Conservation (phyloP, 2,888 invertebrate genomes). For the Hirtodrosophila duncani region DNA sequence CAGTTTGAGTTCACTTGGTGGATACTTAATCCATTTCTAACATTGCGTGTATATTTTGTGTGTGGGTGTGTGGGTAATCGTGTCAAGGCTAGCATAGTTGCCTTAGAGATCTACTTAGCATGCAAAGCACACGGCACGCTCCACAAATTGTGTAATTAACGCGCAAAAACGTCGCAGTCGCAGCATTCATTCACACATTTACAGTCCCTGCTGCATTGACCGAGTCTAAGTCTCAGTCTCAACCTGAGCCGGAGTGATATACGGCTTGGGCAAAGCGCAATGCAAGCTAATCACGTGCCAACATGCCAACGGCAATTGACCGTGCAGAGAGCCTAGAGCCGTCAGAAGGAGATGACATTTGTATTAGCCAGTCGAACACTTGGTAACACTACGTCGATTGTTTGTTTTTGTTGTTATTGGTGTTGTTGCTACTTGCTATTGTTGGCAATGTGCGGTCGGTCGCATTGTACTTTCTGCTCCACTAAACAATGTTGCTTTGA, state of each 20-base stretch:
- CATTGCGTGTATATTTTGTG: no score
- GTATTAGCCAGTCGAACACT: constrained; percentile 42
- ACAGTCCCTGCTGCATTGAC: constrained; percentile 27
- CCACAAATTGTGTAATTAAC: constrained; percentile 51
- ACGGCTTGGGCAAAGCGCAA: constrained; percentile 22
- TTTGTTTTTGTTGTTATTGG: constrained; percentile 7
- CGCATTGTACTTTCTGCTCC: constrained; percentile 59
- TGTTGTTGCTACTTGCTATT: neutral
- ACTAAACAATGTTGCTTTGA: constrained; percentile 45
- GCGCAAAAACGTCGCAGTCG: constrained; percentile 24
- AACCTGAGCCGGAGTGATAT: no score
- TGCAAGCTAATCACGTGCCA: constrained; percentile 69
- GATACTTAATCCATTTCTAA: no score
- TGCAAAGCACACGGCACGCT: constrained; percentile 36
- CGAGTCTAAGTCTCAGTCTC: constrained; percentile 21
- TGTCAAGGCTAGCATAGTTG: constrained; percentile 57
- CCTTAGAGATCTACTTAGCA: constrained; percentile 45
- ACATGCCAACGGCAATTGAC: constrained; percentile 62
- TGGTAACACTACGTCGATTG: constrained; percentile 32
- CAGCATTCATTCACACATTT: constrained; percentile 2
- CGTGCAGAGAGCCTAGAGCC: constrained; percentile 41
- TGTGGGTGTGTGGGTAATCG: constrained; percentile 34
- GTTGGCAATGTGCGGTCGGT: constrained; percentile 18
- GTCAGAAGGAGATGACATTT: constrained; percentile 51
- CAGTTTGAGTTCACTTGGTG: no score